Base-by-base conservation (phyloP, 2,113 vertebrate species). In the Boleophthalmus pectinirostris region DNA sequence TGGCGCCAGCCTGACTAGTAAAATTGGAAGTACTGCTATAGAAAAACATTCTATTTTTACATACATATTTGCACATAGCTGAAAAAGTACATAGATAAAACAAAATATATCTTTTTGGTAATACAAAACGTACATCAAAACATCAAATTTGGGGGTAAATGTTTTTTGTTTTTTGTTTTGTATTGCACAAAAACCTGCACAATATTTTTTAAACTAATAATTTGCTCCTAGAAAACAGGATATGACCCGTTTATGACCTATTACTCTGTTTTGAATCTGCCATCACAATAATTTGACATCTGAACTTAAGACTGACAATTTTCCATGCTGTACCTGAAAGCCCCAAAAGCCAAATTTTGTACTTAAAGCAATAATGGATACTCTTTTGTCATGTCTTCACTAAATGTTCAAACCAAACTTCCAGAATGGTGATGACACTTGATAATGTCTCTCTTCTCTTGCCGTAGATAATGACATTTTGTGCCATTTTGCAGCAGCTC, bases 401-500 rank as follows among this genome's bases (percentile, higher is more conserved):
- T 38, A 64, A 63, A 35, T 11, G 60, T 35, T 10, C 58, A 63
- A 20, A 43, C 33, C 10, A 33, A 64, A 38, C 60, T 63, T 35
- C 33, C 29, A 64, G n/a, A 64, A 64, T 2, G 18, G 12, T 64
- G 18, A 64, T 24, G 56, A 25, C 23, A 25, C 47, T 56, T 58
- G 14, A 70, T 60, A 61, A 56, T 69, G 66, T 58, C 23, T n/a
- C 35, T 60, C 33, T 20, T 51, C 57, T 21, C 73, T 72, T 74
- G 21, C 25, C 16, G 15, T 73, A 46, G 21, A 18, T 58, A 25
- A 72, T 66, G 51, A 38, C 23, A 20, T 33, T 77, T 47, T 60
- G 51, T 45, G 21, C n/a, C 61, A 68, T 75, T 67, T 63, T 73
- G 14, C 61, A 63, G 61, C 25, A 74, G 68, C 54, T 45, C 54